Percentiles rank a stretch among this genome's conserved stretches.
phyloP scores from a whole-genome alignment of 2,113 vertebrate genomes.

The Indicator indicator region DNA sequence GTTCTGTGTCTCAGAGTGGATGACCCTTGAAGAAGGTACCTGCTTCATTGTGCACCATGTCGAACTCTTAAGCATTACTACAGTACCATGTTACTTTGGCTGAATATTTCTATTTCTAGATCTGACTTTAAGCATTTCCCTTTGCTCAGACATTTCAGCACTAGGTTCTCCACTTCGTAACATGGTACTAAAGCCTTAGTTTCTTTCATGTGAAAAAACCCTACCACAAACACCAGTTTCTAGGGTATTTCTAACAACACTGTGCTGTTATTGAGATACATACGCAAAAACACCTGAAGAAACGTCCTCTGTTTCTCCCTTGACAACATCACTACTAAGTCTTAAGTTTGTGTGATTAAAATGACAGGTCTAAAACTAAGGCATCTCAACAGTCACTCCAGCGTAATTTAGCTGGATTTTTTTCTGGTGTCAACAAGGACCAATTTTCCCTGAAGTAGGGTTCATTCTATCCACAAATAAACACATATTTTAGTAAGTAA shows the following conservation, averaged over 20 bases:
- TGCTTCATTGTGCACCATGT: not conserved
- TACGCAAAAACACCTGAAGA: not conserved
- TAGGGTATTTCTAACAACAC: not conserved
- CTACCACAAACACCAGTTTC: not conserved
- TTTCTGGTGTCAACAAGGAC: not conserved
- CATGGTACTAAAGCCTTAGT: not conserved
- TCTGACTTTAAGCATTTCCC: not conserved
- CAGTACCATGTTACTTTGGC: rapidly evolving
- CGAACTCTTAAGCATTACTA: not conserved
- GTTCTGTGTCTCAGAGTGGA: not conserved
- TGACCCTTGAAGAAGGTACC: not conserved
- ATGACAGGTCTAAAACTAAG: not conserved
- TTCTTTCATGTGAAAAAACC: not conserved
- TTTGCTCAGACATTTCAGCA: not conserved
- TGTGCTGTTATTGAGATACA: not conserved
- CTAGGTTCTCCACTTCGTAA: not conserved
- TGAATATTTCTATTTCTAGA: not conserved
- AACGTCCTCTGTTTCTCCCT: not conserved
- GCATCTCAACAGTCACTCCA: not conserved
- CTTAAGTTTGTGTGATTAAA: not conserved
- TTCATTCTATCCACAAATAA: not conserved
- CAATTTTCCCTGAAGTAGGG: not conserved
- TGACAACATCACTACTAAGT: not conserved
- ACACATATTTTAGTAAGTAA: not conserved
- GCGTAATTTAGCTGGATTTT: not conserved